A percentile compares a stretch with the other conserved stretches of the same genome.
Conservation (phyloP, 2,797 vertebrate genomes). For the Sebastes reedi region DNA sequence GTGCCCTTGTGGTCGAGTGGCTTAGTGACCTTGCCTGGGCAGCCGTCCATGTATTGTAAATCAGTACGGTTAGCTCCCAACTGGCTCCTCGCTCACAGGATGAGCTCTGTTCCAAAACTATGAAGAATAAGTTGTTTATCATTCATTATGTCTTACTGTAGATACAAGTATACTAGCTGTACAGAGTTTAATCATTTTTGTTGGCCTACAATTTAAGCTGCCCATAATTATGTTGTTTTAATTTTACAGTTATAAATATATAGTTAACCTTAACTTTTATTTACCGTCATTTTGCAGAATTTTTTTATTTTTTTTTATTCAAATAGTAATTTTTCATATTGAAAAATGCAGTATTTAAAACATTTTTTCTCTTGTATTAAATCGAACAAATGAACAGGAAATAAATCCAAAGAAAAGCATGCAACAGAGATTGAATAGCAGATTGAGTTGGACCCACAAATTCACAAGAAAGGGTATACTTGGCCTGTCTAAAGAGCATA, state of each 20-base stretch:
- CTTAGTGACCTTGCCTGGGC: constrained; percentile 69
- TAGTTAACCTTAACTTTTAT: not conserved
- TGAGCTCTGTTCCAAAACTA: not conserved
- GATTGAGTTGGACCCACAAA: not conserved
- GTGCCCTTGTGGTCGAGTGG: constrained; percentile 67
- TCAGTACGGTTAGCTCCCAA: constrained; percentile 31
- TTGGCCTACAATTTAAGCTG: not conserved
- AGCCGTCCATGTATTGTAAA: constrained; percentile 56
- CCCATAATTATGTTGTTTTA: not conserved
- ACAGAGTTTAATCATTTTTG: not conserved
- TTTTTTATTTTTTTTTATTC: not conserved
- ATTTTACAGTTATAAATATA: not conserved
- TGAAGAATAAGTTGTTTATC: not conserved
- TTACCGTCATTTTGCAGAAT: too few relatives aligned
- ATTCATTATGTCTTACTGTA: not conserved
- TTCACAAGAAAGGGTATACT: not conserved
- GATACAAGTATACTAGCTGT: not conserved
- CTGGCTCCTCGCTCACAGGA: constrained; percentile 10
- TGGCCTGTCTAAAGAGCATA: not conserved
- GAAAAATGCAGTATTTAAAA: not conserved
- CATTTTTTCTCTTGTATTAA: not conserved
- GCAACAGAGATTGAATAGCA: not conserved
- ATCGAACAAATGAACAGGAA: not conserved
- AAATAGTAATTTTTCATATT: too few relatives aligned
- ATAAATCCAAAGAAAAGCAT: not conserved